Base-by-base conservation (phyloP, 2,113 vertebrate species). In the Myiagra hebetior region DNA sequence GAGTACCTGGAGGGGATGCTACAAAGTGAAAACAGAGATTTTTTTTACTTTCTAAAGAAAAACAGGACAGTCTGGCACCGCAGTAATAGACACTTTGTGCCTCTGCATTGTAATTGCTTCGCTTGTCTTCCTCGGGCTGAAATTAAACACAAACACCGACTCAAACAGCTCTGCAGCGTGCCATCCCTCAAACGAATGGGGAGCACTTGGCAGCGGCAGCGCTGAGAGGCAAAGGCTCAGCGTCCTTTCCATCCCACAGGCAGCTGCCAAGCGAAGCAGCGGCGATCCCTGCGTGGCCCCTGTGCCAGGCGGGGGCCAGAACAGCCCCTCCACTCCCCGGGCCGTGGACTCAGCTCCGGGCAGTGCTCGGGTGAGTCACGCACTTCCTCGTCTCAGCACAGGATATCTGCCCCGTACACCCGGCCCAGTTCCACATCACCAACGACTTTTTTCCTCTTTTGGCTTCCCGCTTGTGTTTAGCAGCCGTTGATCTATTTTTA, bases 401-500 rank as follows among this genome's bases (percentile, higher is more conserved):
- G 96, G 94, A 82, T 79, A 16, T 85, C 78, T 73, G 82, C 55
- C 68, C 56, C 4, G 1, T 20, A 13, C 89, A 2, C 10, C 44
- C 90, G 5, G 91, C 88, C 44, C 41, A 1, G 21, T 5, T 85
- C 64, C 2, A 15, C 47, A 37, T 3, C 16, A 13, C 81, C 49
- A 50, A 33, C 19, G 39, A 9, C 74, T 37, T 27, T 9, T 41
- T 70, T 79, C 91, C 86, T 88, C 94, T 77, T n/a, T 69, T 60
- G 92, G 82, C 63, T 95, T 95, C 50, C 93, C 59, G 70, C 46
- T 85, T 4, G 68, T 63, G 86, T 60, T 60, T 27, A 42, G 5
- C 75, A n/a, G 93, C 28, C 59, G 47, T 23, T 41, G 93, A 35
- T 73, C 95, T 96, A 95, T 95, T 96, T 96, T 95, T 93, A 91